Conservation (phyloP, 2,797 vertebrate species). For the Miichthys miiuy region DNA sequence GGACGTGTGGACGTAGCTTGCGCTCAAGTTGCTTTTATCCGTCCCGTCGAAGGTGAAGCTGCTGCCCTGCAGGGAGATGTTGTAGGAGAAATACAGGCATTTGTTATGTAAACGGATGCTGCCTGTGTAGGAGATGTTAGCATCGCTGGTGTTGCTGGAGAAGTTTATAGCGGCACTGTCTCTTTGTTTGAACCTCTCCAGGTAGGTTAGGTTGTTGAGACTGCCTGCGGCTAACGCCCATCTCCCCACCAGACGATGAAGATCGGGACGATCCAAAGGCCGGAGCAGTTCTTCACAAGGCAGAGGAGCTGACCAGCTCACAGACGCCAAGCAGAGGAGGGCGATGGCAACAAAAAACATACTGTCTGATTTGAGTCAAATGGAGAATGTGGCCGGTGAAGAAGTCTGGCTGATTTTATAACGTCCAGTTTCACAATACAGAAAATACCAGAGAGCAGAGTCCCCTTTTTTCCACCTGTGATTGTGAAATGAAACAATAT, state of each 20-base stretch:
- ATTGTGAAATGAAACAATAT: background rate
- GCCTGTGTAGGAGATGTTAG: conserved; percentile 21
- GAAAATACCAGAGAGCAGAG: background rate
- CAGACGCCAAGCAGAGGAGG: conserved; percentile 26
- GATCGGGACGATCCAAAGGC: conserved; percentile 21
- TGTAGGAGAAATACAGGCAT: conserved; percentile 14
- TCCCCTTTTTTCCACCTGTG: background rate
- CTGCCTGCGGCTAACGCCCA: conserved; percentile 51
- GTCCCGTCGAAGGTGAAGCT: conserved; percentile 17
- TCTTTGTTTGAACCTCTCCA: conserved; percentile 29
- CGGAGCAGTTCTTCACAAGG: conserved; percentile 46
- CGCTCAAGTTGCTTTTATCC: conserved; percentile 12
- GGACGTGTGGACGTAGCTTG: conserved; percentile 28
- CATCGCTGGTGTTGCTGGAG: background rate
- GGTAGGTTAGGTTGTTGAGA: background rate
- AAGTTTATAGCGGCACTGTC: conserved; percentile 45
- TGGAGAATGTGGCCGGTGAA: background rate
- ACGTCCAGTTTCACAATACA: background rate
- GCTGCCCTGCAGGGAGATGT: conserved; percentile 33
- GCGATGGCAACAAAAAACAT: conserved; percentile 33
- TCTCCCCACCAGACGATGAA: conserved; percentile 6
- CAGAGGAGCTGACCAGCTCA: conserved; percentile 43
- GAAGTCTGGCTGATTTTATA: background rate
- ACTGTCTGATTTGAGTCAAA: background rate
- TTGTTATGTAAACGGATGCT: conserved; percentile 23